Conservation (phyloP, 1,140 invertebrate genomes). For the Aphelinus atriplicis region DNA sequence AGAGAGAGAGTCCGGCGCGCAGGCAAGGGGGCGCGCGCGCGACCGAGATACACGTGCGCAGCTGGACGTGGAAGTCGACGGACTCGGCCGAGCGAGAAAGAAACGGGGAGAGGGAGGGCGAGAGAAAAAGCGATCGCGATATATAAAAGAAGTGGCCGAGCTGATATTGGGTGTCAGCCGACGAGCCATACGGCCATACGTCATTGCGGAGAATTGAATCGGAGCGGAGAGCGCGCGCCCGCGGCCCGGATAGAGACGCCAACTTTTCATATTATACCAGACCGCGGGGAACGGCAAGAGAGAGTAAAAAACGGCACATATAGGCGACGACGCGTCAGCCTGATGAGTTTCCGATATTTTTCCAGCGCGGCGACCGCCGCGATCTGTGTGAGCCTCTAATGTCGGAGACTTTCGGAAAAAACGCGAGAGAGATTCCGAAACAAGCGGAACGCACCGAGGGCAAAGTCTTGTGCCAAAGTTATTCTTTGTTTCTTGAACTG, state of each 20-base stretch:
- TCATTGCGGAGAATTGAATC: constrained; percentile 58
- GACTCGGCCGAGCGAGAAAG: constrained; percentile 17
- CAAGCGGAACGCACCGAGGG: no score
- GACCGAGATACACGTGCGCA: no score
- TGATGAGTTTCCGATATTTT: constrained; percentile 56
- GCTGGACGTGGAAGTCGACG: no score
- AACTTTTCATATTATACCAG: constrained; percentile 59
- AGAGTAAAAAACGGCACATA: not conserved
- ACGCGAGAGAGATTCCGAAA: no score
- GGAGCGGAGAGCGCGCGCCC: constrained; percentile 43
- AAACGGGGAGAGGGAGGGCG: constrained; percentile 7
- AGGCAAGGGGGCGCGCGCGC: no score
- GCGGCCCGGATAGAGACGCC: constrained; percentile 50
- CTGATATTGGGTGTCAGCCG: constrained; percentile 55
- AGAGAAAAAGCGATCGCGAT: no score
- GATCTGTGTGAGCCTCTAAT: no score
- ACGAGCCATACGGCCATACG: constrained; percentile 50
- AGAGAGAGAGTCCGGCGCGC: no score
- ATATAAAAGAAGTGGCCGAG: not conserved
- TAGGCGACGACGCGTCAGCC: constrained; percentile 39
- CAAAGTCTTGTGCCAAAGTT: no score
- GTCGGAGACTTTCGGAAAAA: no score
- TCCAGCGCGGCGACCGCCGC: not conserved
- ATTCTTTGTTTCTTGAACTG: no score
- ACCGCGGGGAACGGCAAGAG: constrained; percentile 16